These are phyloP conservation scores for Chaenocephalus aceratus DNA, from an alignment of 2,113 vertebrate species.

Conservation along the genomic window DNA sequence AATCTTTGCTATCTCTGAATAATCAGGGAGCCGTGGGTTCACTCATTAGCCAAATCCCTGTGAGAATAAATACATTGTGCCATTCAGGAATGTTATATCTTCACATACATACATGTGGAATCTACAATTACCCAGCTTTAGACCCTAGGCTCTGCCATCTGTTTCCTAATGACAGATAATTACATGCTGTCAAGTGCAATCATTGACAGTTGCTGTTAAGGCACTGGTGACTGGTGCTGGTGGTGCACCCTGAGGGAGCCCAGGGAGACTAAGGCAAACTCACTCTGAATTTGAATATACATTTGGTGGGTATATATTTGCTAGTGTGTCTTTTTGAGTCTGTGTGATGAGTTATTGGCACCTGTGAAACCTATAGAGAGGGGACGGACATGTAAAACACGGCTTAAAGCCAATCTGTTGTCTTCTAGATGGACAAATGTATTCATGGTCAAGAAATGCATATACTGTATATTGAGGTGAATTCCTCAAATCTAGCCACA, in stretches of 20 bases:
- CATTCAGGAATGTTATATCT: conserved; percentile 56
- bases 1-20: conserved; percentile 18
- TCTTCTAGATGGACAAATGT: not conserved
- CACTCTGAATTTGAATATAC: conserved; percentile 19
- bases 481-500: not conserved
- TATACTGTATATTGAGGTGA: not conserved
- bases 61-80: conserved; percentile 57
- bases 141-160: conserved; percentile 90
- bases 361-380: not conserved
- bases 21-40: conserved; percentile 17
- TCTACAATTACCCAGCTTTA: conserved; percentile 69
- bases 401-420: not conserved
- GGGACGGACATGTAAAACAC: not conserved
- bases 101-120: conserved; percentile 51
- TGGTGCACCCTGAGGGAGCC: conserved; percentile 24
- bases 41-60: conserved; percentile 55
- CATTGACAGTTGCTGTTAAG: conserved; percentile 88
- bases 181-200: conserved; percentile 93
- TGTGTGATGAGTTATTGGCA: conserved; percentile 8
- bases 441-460: not conserved
- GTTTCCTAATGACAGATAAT: conserved; percentile 96
- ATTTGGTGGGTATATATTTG: not conserved
- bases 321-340: not conserved
- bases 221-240: conserved; percentile 62
- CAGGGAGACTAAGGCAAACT: conserved; percentile 3